Evolutionary conservation across 1,140 invertebrate species (phyloP).

Genomic region (Stegodyphus mimosarum): DNA sequence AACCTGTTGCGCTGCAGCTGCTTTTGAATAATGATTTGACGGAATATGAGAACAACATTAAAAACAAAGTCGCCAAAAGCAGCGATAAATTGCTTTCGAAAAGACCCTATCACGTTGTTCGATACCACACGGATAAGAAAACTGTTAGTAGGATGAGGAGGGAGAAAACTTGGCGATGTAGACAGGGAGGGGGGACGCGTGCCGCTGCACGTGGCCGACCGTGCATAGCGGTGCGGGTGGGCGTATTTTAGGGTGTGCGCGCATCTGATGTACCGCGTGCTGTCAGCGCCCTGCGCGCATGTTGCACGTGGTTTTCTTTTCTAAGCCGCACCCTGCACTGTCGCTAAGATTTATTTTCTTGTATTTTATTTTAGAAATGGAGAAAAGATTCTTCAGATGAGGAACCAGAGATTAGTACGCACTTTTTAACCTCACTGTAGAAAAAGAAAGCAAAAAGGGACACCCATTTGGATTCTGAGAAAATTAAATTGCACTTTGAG

Average conservation of each 20-base stretch:
- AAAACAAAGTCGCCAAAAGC: too few relatives aligned
- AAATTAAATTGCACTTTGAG: too few relatives aligned
- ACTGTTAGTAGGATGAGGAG: neutral
- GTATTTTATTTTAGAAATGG: neutral
- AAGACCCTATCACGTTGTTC: too few relatives aligned
- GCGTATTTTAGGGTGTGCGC: constrained; percentile 34
- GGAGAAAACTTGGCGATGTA: neutral
- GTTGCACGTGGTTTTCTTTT: neutral
- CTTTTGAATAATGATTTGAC: too few relatives aligned
- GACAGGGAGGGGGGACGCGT: constrained; percentile 16
- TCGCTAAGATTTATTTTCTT: neutral
- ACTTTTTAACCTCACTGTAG: too few relatives aligned
- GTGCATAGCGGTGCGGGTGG: constrained; percentile 26
- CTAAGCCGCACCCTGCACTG: constrained; percentile 22
- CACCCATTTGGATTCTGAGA: too few relatives aligned
- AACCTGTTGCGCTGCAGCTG: too few relatives aligned
- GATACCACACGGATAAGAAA: too few relatives aligned
- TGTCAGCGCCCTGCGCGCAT: constrained; percentile 6
- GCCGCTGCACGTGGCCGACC: constrained; percentile 40
- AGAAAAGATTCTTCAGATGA: neutral
- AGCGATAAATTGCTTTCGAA: too few relatives aligned
- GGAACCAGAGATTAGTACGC: too few relatives aligned
- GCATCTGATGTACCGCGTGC: constrained; percentile 7
- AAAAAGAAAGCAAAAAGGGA: too few relatives aligned
- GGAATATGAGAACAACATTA: too few relatives aligned